These are phyloP conservation scores for Porphyrio hochstetteri DNA, from an alignment of 2,113 vertebrate genomes.

Conservation along the genomic window DNA sequence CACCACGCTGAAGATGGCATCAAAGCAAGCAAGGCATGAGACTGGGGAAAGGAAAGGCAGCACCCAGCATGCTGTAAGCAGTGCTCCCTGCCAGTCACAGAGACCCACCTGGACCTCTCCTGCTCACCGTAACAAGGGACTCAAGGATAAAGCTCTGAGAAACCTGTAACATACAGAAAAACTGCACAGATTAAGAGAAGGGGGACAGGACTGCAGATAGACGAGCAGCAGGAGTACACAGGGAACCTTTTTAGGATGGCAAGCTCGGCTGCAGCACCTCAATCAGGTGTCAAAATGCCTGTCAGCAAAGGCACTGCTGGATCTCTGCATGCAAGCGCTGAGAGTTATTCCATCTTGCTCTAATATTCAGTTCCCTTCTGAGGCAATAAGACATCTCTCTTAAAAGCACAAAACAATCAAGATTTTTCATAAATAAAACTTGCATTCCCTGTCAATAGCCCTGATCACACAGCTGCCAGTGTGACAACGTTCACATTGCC, in stretches of 20 bases:
- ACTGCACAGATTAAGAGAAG: background rate
- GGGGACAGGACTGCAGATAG: background rate
- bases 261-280: background rate
- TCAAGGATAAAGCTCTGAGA: background rate
- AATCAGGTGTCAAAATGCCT: background rate
- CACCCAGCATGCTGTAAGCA: rapidly evolving
- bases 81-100: background rate
- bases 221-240: background rate
- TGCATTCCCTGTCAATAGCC: background rate
- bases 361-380: background rate
- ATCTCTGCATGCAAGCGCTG: background rate
- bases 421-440: background rate
- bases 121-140: background rate
- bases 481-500: background rate
- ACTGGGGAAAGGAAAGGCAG: background rate
- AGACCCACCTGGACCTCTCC: background rate
- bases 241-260: background rate
- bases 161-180: background rate
- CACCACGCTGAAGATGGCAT: background rate
- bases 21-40: background rate
- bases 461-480: background rate
- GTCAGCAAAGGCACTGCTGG: background rate
- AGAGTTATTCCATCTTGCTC: background rate
- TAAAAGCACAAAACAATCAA: background rate
- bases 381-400: background rate